A percentile compares a stretch with the other conserved stretches of the same genome.
Evolutionary conservation across 35 echinoderm and acorn worm genomes (phyloP).

Genomic region (Nesometra sesokonis): DNA sequence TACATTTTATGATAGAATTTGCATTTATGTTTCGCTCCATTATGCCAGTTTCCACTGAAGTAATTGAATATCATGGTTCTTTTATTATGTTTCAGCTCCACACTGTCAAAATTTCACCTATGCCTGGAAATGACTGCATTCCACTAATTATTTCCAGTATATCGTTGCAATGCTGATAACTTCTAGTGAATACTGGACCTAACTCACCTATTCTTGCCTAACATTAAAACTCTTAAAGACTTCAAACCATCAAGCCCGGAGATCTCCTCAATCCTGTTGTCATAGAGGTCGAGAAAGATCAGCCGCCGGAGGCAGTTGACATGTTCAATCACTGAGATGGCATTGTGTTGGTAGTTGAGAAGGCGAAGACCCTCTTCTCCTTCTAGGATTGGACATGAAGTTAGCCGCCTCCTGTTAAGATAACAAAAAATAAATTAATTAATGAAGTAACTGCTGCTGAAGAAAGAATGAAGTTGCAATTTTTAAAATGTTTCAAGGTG

Average conservation of each 20-base stretch:
- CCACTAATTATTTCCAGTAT: too few relatives aligned
- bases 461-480: too few relatives aligned
- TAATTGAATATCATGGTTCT: neutral
- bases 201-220: constrained; percentile 88
- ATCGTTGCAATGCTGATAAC: too few relatives aligned
- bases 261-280: constrained; percentile 88
- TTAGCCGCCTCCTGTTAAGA: constrained; percentile 68
- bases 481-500: too few relatives aligned
- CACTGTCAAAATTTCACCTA: too few relatives aligned
- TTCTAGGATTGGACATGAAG: constrained; percentile 79
- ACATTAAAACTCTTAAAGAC: constrained; percentile 82
- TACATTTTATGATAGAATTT: too few relatives aligned
- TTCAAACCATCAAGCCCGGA: constrained; percentile 65
- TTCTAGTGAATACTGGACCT: too few relatives aligned
- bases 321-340: constrained; percentile 66
- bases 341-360: constrained; percentile 93
- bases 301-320: constrained; percentile 59
- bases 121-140: too few relatives aligned
- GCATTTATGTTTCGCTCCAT: too few relatives aligned
- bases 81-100: neutral
- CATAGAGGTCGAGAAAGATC: constrained; percentile 97
- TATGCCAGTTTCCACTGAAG: too few relatives aligned
- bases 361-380: constrained; percentile 82
- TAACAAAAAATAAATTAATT: neutral
- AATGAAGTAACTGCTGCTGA: too few relatives aligned